phyloP scores from a whole-genome alignment of 2,113 vertebrate genomes.

The Xiphias gladius region DNA sequence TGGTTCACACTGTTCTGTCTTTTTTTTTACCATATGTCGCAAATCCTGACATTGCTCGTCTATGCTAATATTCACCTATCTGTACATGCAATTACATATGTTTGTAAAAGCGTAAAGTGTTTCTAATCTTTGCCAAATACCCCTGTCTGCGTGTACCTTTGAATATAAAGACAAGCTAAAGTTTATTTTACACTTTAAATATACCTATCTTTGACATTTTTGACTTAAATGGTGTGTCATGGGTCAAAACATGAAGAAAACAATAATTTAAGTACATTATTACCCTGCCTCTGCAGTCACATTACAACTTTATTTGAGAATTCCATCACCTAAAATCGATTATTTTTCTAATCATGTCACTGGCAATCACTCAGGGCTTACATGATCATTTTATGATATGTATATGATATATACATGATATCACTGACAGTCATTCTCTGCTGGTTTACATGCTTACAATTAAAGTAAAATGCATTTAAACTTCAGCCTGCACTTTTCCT shows the following conservation, averaged over 20 bases:
- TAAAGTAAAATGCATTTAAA: neutral
- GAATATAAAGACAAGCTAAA: neutral
- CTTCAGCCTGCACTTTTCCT: neutral
- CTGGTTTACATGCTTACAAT: neutral
- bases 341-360: neutral
- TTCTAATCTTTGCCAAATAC: too few species aligned
- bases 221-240: too few species aligned
- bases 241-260: too few species aligned
- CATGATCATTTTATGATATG: neutral
- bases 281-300: too few species aligned
- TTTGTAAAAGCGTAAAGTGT: neutral
- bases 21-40: constrained; percentile 18
- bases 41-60: constrained; percentile 1
- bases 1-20: constrained; percentile 8
- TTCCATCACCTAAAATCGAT: too few species aligned
- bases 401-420: neutral
- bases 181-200: too few species aligned
- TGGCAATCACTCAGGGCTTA: neutral
- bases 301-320: too few species aligned
- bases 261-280: too few species aligned
- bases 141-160: too few species aligned
- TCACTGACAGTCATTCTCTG: neutral
- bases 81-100: neutral
- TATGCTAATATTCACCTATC: neutral
- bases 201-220: too few species aligned